Evolutionary conservation across 2,113 vertebrate genomes (phyloP), one percentile per base, ranked within the genome.

Genomic region (Passer montanus): DNA sequence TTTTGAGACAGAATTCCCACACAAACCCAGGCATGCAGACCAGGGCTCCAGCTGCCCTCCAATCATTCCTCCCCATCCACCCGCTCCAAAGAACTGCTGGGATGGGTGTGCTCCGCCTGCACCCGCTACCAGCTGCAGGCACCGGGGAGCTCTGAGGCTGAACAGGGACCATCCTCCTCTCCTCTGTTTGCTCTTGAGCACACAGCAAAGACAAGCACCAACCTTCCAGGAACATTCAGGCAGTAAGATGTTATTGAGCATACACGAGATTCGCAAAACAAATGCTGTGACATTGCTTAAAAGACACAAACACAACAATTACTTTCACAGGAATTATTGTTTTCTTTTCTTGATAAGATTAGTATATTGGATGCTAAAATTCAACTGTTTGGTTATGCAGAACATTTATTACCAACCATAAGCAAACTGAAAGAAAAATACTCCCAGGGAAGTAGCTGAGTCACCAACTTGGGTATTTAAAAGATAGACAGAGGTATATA

Each of bases 61-160:
- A 16, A 1, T 21, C 84, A 22, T 13, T 60, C 37, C 22, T 33
- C 2, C 5, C 37, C 41, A 30, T 16, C 53, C 30, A 22, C 12
- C 1, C 0, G 0, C 39, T n/a, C 62, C 39, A 4, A 10, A 55
- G 47, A 22, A 23, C 16, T 8, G 10, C 17, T 0, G 3, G 79
- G 77, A 52, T 13, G 35, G 21, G 9, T 4, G 23, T 11, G 3
- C 27, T 31, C 39, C 1, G 8, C 47, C 24, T 23, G 28, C 63
- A n/a, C 3, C 1, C 0, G 0, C 41, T 13, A 74, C 20, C 2
- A 2, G 49, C 77, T 47, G 39, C 31, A 13, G 46, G 41, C 41
- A 55, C 7, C 0, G 0, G 31, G 10, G 6, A 68, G 20, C 15
- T 46, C 10, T 28, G 47, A 5, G 7, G 31, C 44, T 59, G 31